A percentile compares a stretch with the other conserved stretches of the same genome.
Conservation (phyloP, 2,797 vertebrate species). For the Melanotaenia boesemani region DNA sequence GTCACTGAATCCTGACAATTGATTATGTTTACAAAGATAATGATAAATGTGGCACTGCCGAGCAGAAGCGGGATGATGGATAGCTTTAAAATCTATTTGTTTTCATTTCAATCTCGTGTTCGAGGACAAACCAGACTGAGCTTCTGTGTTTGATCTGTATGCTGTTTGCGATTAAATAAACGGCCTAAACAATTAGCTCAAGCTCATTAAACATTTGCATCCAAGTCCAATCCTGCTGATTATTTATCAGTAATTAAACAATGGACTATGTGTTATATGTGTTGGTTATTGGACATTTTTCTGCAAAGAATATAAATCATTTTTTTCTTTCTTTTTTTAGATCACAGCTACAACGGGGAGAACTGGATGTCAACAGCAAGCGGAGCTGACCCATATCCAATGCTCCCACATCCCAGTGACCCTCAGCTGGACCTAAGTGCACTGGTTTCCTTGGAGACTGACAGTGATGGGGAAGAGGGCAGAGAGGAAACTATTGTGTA, state of each 20-base stretch:
- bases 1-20: slow-evolving; percentile 36
- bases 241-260: slow-evolving; percentile 30
- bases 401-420: slow-evolving; percentile 58
- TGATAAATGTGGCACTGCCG: slow-evolving; percentile 44
- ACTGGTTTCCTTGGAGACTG: slow-evolving; percentile 78
- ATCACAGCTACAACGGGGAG: slow-evolving; percentile 72
- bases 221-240: slow-evolving; percentile 33
- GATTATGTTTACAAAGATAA: slow-evolving; percentile 42
- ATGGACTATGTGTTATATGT: not conserved
- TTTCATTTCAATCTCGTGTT: slow-evolving; percentile 10
- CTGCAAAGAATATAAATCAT: not conserved
- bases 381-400: slow-evolving; percentile 55
- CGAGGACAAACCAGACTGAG: slow-evolving; percentile 4
- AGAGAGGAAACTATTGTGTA: slow-evolving; percentile 87
- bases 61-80: slow-evolving; percentile 40
- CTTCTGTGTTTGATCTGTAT: slow-evolving; percentile 41
- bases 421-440: slow-evolving; percentile 66
- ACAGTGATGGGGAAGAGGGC: slow-evolving; percentile 78
- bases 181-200: slow-evolving; percentile 55
- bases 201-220: slow-evolving; percentile 55
- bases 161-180: slow-evolving; percentile 45
- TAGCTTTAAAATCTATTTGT: slow-evolving; percentile 34
- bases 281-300: not conserved
- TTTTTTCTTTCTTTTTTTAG: slow-evolving; percentile 44
- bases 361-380: slow-evolving; percentile 67